Percentiles rank a stretch among this genome's conserved stretches.
Evolutionary conservation across 2,113 vertebrate species (phyloP).

Genomic region (Cariama cristata): DNA sequence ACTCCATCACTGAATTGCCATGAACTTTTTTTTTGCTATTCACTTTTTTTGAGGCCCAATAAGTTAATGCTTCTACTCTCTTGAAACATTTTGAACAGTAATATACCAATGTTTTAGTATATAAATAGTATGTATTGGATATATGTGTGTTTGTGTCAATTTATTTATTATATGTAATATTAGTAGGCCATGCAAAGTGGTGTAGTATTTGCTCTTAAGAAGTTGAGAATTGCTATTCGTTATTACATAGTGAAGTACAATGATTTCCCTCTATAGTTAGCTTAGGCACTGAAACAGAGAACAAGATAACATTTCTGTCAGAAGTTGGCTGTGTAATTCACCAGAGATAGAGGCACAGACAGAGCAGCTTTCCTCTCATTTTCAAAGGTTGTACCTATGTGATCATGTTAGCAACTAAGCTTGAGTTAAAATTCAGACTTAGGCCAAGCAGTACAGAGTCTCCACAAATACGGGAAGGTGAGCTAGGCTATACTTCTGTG

Average conservation of each 20-base stretch:
- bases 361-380: neutral
- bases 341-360: neutral
- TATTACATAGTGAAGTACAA: neutral
- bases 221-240: neutral
- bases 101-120: neutral
- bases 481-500: neutral
- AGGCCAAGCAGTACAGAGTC: neutral
- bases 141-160: neutral
- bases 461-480: fast-evolving
- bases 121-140: neutral
- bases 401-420: neutral
- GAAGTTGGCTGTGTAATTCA: neutral
- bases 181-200: neutral
- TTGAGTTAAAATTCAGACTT: neutral
- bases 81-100: neutral
- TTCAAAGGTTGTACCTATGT: neutral
- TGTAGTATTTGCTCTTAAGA: neutral
- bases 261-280: neutral
- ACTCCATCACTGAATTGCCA: neutral
- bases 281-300: neutral
- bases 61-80: neutral
- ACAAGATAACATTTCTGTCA: neutral
- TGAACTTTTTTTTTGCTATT: neutral
- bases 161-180: fast-evolving
- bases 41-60: neutral